phyloP scores from a whole-genome alignment of 2,113 vertebrate genomes.

The Mobula hypostoma region DNA sequence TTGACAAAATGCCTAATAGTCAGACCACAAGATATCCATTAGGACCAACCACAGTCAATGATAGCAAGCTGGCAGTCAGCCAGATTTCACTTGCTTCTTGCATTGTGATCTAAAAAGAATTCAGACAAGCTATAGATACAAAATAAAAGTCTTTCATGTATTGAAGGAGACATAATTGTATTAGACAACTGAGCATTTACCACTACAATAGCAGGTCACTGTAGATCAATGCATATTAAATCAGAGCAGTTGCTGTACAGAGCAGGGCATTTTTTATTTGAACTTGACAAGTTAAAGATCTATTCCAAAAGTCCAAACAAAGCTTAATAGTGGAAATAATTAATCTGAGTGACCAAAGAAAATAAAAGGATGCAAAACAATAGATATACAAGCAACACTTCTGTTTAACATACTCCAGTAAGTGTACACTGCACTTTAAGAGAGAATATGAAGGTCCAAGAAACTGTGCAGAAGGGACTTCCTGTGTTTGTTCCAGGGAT shows the following conservation, averaged over 20 bases:
- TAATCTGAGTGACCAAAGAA: background rate
- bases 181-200: background rate
- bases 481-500: too few species aligned
- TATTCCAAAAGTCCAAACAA: background rate
- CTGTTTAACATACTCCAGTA: background rate
- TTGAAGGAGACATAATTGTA: background rate
- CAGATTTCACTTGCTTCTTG: background rate
- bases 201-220: background rate
- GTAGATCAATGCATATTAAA: background rate
- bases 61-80: background rate
- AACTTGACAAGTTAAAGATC: background rate
- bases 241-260: background rate
- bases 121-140: background rate
- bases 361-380: background rate
- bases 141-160: background rate
- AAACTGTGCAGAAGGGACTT: too few species aligned
- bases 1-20: constrained; percentile 21
- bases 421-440: background rate
- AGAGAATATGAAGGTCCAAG: too few species aligned
- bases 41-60: background rate
- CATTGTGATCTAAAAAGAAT: background rate
- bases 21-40: constrained; percentile 35
- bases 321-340: background rate
- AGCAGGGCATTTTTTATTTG: background rate
- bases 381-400: background rate